A percentile compares a stretch with the other conserved stretches of the same genome.
Evolutionary conservation across 2,888 invertebrate genomes (phyloP).

Genomic region (Icerya purchasi): DNA sequence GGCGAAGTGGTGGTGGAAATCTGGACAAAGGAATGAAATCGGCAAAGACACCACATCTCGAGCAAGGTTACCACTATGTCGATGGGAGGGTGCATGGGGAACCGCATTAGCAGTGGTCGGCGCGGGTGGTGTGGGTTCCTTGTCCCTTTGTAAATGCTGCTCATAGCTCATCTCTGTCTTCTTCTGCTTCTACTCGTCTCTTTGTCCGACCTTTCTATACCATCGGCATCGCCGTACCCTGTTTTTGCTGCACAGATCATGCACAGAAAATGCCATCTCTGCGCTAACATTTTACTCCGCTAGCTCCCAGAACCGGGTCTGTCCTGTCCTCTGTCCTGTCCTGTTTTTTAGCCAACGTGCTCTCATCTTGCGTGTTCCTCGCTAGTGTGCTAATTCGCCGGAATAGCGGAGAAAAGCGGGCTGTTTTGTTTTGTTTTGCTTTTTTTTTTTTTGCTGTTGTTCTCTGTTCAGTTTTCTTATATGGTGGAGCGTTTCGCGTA

Average conservation of each 20-base stretch:
- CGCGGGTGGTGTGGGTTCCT: background rate
- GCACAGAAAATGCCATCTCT: too few species aligned
- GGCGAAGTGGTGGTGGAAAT: too few species aligned
- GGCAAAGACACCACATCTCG: background rate
- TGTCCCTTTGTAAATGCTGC: background rate
- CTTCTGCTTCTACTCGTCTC: background rate
- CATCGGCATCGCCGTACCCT: too few species aligned
- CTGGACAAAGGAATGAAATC: background rate
- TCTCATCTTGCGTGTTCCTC: background rate
- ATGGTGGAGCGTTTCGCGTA: background rate
- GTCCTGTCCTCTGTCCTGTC: background rate
- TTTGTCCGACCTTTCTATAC: too few species aligned
- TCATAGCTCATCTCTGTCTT: background rate
- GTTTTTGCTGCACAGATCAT: too few species aligned
- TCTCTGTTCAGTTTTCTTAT: too few species aligned
- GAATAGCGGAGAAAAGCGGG: background rate
- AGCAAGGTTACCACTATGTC: too few species aligned
- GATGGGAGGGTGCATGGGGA: too few species aligned
- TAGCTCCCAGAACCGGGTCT: too few species aligned
- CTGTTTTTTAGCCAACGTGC: background rate
- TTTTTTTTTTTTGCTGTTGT: background rate
- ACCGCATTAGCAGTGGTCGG: too few species aligned
- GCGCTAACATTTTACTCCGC: too few species aligned
- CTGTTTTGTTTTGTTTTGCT: background rate
- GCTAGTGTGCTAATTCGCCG: background rate